phyloP scores from a whole-genome alignment of 2,797 vertebrate species.

The Ceyx erithaca region DNA sequence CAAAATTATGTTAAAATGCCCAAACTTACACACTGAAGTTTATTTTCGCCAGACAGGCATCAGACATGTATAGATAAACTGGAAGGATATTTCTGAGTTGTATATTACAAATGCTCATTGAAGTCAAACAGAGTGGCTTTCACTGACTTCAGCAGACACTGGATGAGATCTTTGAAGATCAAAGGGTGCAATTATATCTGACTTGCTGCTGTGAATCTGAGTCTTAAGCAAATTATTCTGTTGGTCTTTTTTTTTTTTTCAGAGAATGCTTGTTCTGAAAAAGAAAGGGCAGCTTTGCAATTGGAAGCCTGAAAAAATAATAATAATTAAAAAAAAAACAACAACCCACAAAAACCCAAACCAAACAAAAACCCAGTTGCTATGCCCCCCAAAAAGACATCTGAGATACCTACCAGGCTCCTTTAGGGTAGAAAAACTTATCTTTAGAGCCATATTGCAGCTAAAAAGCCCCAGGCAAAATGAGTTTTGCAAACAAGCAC shows the following conservation, averaged over 20 bases:
- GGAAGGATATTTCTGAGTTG: conserved; percentile 46
- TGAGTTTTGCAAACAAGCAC: not conserved
- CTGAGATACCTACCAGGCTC: not conserved
- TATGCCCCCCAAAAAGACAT: not conserved
- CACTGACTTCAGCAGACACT: conserved; percentile 57
- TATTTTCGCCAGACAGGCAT: conserved; percentile 33
- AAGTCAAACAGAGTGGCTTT: conserved; percentile 56
- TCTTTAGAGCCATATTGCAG: not conserved
- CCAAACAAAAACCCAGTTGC: not conserved
- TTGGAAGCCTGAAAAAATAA: not conserved
- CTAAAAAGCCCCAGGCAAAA: not conserved
- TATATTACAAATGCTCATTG: conserved; percentile 46
- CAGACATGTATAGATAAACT: conserved; percentile 35
- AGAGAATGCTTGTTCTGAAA: not conserved
- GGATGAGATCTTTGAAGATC: conserved; percentile 69
- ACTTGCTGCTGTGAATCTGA: conserved; percentile 47
- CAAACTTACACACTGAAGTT: conserved; percentile 36
- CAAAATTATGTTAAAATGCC: conserved; percentile 48
- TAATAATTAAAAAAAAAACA: not conserved
- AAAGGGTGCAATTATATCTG: conserved; percentile 60
- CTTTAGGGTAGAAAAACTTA: not conserved
- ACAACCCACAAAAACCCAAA: too few species aligned
- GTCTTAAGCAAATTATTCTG: conserved; percentile 58
- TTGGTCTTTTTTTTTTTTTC: not conserved
- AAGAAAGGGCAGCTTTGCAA: not conserved